Percentiles rank a stretch among this genome's conserved stretches.
These are phyloP conservation scores for Leptinotarsa peninsularis DNA, from an alignment of 2,888 invertebrate species.

Conservation along the genomic window DNA sequence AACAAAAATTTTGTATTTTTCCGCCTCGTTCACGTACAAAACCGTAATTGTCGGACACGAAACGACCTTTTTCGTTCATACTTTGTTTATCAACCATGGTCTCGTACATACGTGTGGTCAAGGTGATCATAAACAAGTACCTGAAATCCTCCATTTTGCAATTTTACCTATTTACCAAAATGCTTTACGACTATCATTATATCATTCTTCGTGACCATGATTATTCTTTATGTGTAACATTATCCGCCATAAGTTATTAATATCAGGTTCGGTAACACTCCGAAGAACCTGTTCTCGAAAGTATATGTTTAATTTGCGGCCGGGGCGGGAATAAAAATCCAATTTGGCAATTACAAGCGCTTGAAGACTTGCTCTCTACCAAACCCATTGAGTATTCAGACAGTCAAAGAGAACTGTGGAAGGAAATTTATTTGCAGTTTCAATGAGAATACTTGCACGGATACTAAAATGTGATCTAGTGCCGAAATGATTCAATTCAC, in stretches of 20 bases:
- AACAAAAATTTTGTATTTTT: not conserved
- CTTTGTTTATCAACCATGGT: constrained; percentile 10
- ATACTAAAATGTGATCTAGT: not conserved
- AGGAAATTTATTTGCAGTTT: not conserved
- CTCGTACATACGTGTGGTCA: constrained; percentile 11
- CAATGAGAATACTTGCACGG: not conserved
- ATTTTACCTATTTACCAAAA: constrained; percentile 26
- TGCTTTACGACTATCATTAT: constrained; percentile 32
- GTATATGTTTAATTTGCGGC: constrained; percentile 13
- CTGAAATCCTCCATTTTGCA: constrained; percentile 23
- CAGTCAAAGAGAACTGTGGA: not conserved
- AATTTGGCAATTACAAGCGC: constrained; percentile 35
- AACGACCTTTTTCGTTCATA: not conserved
- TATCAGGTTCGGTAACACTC: constrained; percentile 19
- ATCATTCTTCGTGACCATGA: constrained; percentile 26
- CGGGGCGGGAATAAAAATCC: constrained; percentile 36
- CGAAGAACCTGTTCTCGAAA: constrained; percentile 22
- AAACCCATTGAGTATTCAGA: constrained; percentile 27
- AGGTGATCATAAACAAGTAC: constrained; percentile 18
- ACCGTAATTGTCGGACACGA: not conserved
- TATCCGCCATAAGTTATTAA: constrained; percentile 36
- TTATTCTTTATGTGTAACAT: constrained; percentile 38
- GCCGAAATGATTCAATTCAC: too few species aligned
- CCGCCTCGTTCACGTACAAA: not conserved
- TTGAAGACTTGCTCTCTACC: constrained; percentile 27